A percentile compares a stretch with the other conserved stretches of the same genome.
These are phyloP conservation scores for Sporophila hypoxantha DNA, from an alignment of 2,113 vertebrate species.

Conservation along the genomic window DNA sequence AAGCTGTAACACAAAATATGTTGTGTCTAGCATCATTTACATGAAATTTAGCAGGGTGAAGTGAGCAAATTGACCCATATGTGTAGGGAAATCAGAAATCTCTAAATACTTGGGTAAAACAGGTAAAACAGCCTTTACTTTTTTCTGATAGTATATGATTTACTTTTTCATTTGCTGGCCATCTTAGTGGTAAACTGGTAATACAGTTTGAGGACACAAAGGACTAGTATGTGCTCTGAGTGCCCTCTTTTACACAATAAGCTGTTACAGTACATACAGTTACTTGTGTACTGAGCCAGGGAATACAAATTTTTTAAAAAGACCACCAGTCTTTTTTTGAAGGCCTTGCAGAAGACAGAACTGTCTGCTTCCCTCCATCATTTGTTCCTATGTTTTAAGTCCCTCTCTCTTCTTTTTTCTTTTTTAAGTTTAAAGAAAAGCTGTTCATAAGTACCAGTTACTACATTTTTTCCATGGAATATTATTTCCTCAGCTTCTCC, in stretches of 20 bases:
- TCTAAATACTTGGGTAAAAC: neutral
- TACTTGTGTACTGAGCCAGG: neutral
- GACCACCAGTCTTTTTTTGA: neutral
- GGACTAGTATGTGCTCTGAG: neutral
- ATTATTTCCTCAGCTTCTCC: neutral
- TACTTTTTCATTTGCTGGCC: neutral
- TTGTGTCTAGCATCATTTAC: neutral
- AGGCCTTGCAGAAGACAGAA: neutral
- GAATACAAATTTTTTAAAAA: neutral
- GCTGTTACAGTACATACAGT: neutral
- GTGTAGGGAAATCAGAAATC: neutral
- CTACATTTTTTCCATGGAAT: neutral
- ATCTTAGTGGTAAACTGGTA: neutral
- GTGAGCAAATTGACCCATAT: neutral
- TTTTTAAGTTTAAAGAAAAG: neutral
- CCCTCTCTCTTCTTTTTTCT: neutral
- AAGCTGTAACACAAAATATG: neutral
- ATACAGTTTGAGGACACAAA: neutral
- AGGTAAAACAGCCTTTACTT: neutral
- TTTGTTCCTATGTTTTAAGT: neutral
- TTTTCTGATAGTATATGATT: neutral
- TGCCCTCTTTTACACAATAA: neutral
- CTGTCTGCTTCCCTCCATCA: neutral
- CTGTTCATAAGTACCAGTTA: neutral
- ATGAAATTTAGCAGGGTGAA: neutral